Percentiles rank a stretch among this genome's conserved stretches.
These are phyloP conservation scores for Novumbra hubbsi DNA, from an alignment of 2,797 vertebrate species.

Conservation along the genomic window DNA sequence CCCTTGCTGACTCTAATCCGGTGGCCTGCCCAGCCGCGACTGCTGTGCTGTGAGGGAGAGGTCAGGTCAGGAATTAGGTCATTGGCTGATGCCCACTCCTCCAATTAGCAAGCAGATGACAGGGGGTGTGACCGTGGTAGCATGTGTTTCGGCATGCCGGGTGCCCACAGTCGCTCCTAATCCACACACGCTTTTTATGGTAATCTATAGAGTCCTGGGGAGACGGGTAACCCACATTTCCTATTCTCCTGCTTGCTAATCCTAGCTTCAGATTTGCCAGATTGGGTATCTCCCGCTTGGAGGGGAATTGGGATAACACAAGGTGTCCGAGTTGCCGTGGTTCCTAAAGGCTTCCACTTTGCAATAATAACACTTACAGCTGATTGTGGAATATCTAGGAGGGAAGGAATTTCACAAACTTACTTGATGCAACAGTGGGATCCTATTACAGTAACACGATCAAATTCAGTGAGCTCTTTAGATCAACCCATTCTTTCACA, in stretches of 20 bases:
- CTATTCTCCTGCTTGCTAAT: conserved; percentile 13
- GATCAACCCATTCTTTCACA: too few relatives aligned
- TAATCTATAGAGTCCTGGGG: conserved; percentile 56
- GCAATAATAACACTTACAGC: too few relatives aligned
- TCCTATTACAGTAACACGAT: too few relatives aligned
- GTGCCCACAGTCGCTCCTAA: conserved; percentile 57
- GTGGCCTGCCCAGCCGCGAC: conserved; percentile 36
- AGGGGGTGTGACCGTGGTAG: not conserved
- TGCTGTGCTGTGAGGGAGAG: conserved; percentile 19
- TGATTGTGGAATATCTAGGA: too few relatives aligned
- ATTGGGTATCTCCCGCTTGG: not conserved
- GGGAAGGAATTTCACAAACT: too few relatives aligned
- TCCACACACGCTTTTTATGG: conserved; percentile 62
- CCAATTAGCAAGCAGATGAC: conserved; percentile 56
- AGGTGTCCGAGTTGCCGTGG: not conserved
- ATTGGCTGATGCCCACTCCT: conserved; percentile 48
- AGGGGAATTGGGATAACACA: not conserved
- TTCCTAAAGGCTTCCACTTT: too few relatives aligned
- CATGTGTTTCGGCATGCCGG: conserved; percentile 43
- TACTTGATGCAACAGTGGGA: too few relatives aligned
- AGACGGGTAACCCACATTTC: conserved; percentile 55
- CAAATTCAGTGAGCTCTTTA: too few relatives aligned
- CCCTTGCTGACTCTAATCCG: conserved; percentile 46
- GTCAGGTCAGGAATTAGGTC: conserved; percentile 68
- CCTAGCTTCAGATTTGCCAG: not conserved